Base-by-base conservation (phyloP, 92 coral and sea anemone species). In the Palythoa caribaeorum region DNA sequence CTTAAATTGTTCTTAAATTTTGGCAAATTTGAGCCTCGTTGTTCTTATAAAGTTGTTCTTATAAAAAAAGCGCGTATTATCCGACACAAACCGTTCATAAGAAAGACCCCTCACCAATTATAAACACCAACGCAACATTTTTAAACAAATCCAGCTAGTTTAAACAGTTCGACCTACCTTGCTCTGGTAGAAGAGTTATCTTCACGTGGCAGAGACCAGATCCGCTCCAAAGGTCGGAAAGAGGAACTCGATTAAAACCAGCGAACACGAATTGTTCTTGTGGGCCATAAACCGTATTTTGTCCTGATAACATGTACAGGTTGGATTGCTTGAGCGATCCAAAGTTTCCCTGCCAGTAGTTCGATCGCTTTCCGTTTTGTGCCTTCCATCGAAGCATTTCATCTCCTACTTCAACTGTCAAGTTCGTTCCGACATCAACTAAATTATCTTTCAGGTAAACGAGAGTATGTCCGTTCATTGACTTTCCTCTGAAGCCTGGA, bases 121-220 rank as follows among this genome's bases (percentile, higher is more conserved):
- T 59, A 3, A 12, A 15, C 5, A 3, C 3, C n/a, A 10, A n/a
- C 0, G 37, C 35, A 9, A 17, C 9, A 20, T 1, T 63, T 63
- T 63, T 16, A 63, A 63, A n/a, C 28, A 63, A 63, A 63, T 63
- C 21, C 2, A 8, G 9, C 37, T n/a, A 63, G 20, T 6, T n/a
- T 28, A 28, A 28, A 28, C 28, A 28, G 28, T 17, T 71, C 78
- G 78, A 79, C 92, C 68, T 84, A 78, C 96, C 93, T 76, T 85
- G 85, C 10, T 89, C 94, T 47, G 90, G 89, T 5, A 87, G 90
- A 79, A 97, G 92, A 9, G 92, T 91, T 20, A 97, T 92, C 19
- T 89, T 88, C 70, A 95, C 98, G 5, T 79, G 83, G 81, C 99
- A 97, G 52, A 97, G 93, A 3, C 99, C 99, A 0, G 97, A 89